Evolutionary conservation across 2,797 vertebrate species (phyloP), one percentile per base, ranked within the genome.

Genomic region (Takifugu ocellatus): DNA sequence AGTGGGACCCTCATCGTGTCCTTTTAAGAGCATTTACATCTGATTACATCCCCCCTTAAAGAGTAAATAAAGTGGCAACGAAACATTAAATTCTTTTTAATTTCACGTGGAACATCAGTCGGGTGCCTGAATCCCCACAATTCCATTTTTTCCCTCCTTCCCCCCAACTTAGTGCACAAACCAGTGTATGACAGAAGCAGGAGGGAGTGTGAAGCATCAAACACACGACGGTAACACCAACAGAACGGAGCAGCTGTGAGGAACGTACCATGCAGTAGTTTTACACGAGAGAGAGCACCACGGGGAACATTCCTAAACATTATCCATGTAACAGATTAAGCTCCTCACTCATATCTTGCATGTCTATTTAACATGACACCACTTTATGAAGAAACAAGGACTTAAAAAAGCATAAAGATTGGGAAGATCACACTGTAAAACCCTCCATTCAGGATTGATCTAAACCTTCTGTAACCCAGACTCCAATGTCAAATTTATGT

Each of bases 401-500:
- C 48, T 39, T 71, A 21, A 24, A 24, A 45, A 48, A 3, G n/a
- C 17, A 24, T 24, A 48, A 1, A 48, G 4, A 25, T 21, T 12
- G 11, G 6, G 12, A 66, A 66, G 44, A 67, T 65, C 62, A 85
- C 36, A 71, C 14, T 66, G 71, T 14, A 72, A 61, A 75, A 52
- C n/a, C 54, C 26, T 46, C 57, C 51, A 68, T 59, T 54, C 57
- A 39, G 51, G 6, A 71, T 43, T 74, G 68, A 68, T 52, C 66
- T 78, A 45, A 45, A 21, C 25, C 29, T 59, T 42, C 54, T 33
- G 25, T 45, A 44, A 44, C 43, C 36, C 36, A 44, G 6, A 44
- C n/a, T 44, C n/a, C 43, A 44, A 7, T 39, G n/a, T 44, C 16
- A 44, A 44, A 44, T 46, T 63, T 49, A 42, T 54, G 26, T 51